phyloP scores from a whole-genome alignment of 2,797 vertebrate genomes.

The Eurystomus glaucurus region DNA sequence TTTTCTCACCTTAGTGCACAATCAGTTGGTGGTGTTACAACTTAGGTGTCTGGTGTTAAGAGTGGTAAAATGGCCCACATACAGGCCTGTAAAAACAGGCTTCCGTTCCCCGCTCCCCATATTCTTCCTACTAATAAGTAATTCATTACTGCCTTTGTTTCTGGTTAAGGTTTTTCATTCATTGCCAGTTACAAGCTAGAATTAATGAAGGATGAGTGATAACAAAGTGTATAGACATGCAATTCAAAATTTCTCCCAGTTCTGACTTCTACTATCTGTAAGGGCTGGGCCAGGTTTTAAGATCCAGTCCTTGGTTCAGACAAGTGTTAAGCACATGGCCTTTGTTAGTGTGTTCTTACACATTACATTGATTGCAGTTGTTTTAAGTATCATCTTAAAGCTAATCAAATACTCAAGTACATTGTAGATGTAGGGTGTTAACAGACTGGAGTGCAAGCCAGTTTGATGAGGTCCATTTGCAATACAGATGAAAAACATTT shows the following conservation, averaged over 20 bases:
- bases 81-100: not conserved
- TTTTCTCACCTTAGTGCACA: not conserved
- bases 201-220: not conserved
- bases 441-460: not conserved
- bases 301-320: not conserved
- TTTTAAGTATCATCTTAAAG: not conserved
- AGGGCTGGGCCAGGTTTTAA: not conserved
- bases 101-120: accelerated
- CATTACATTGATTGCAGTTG: accelerated
- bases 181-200: not conserved
- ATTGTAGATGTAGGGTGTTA: not conserved
- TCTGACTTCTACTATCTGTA: not conserved
- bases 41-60: not conserved
- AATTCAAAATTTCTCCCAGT: not conserved
- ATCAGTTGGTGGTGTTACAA: not conserved
- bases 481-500: not conserved
- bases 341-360: not conserved
- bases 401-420: not conserved
- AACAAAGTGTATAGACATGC: not conserved
- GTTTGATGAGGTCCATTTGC: not conserved
- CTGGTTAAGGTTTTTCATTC: not conserved
- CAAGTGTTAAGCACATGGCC: accelerated
- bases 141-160: not conserved
- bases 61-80: not conserved
- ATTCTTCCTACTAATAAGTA: not conserved